Percentiles rank a stretch among this genome's conserved stretches.
phyloP scores from a whole-genome alignment of 2,888 invertebrate genomes.

The Vesta saturnalis region DNA sequence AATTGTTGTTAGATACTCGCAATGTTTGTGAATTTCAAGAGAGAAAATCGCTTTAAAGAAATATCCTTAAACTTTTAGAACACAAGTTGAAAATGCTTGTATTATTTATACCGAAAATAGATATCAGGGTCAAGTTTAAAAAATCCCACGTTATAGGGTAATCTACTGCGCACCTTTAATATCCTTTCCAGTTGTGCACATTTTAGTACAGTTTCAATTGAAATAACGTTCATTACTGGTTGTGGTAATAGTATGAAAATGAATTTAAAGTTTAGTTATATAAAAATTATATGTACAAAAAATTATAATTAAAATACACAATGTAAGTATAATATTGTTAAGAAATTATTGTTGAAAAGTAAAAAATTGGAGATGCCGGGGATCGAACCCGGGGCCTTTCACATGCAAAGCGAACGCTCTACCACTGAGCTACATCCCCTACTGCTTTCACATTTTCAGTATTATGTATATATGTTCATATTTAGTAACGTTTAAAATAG shows the following conservation, averaged over 20 bases:
- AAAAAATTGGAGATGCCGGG: slow-evolving; percentile 86
- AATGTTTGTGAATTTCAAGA: not conserved
- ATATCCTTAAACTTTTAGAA: no score
- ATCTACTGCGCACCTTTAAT: slow-evolving; percentile 12
- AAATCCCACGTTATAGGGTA: not conserved
- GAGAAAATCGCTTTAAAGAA: no score
- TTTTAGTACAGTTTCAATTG: not conserved
- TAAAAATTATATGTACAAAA: no score
- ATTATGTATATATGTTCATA: no score
- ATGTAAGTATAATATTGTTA: not conserved
- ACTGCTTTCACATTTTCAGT: not conserved
- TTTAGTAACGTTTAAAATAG: no score
- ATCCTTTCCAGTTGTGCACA: not conserved
- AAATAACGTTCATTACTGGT: not conserved
- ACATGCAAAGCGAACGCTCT: slow-evolving; percentile 99
- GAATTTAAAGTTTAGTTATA: no score
- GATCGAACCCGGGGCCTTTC: slow-evolving; percentile 99
- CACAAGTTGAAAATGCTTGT: not conserved
- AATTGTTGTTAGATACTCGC: not conserved
- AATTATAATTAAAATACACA: not conserved
- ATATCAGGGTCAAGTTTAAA: slow-evolving; percentile 11
- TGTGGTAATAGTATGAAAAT: not conserved
- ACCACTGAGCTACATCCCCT: slow-evolving; percentile 97
- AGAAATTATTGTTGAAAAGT: slow-evolving; percentile 28
- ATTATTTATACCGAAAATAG: not conserved